Conservation (phyloP, 2,113 vertebrate species). For the Lamprologus speciosus region DNA sequence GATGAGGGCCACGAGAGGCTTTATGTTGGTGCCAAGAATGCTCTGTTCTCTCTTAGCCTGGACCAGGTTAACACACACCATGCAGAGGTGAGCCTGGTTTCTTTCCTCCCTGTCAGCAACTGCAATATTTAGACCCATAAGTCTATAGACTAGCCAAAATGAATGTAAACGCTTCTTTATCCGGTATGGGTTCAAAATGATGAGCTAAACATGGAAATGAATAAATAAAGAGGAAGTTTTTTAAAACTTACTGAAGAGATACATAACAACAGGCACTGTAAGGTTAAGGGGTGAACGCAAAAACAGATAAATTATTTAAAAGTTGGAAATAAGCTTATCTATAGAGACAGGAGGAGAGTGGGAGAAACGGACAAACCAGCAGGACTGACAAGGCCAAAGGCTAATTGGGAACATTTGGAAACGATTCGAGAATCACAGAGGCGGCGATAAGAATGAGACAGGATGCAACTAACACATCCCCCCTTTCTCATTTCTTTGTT, state of each 20-base stretch:
- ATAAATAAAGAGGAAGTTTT: neutral
- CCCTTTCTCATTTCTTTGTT: neutral
- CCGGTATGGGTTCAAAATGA: neutral
- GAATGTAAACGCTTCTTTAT: neutral
- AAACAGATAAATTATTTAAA: neutral
- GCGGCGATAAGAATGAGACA: neutral
- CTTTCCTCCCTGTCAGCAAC: neutral
- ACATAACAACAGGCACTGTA: neutral
- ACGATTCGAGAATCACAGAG: neutral
- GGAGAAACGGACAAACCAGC: neutral
- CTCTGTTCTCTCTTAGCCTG: slow-evolving; percentile 88
- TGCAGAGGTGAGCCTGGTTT: slow-evolving; percentile 74
- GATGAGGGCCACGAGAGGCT: slow-evolving; percentile 90
- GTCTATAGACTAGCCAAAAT: neutral
- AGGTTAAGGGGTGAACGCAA: neutral
- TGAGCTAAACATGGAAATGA: neutral
- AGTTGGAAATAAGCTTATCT: neutral
- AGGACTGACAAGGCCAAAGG: neutral
- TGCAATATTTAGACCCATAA: neutral
- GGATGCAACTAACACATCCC: neutral
- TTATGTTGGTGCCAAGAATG: slow-evolving; percentile 88
- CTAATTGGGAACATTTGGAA: neutral
- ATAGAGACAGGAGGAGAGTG: neutral
- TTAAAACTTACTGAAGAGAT: neutral
- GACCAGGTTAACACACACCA: slow-evolving; percentile 80